Evolutionary conservation across 2,888 invertebrate genomes (phyloP), one percentile per base, ranked within the genome.

Genomic region (Lasioglossum leucozonium): DNA sequence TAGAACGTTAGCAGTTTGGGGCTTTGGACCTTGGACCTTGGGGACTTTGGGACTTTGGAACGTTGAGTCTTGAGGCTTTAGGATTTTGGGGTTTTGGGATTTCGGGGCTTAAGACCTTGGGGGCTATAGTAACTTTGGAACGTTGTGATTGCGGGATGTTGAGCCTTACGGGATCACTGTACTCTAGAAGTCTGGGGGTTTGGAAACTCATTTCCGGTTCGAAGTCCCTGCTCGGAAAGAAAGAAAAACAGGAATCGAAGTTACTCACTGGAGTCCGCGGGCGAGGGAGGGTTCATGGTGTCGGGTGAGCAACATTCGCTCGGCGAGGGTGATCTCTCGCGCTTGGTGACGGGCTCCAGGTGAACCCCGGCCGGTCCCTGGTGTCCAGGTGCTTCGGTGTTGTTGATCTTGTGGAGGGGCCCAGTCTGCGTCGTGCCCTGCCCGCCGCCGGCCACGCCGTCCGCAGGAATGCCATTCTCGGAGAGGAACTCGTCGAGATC

Each of bases 401-500:
- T 94, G 92, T 93, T 94, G 86, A 95, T 93, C 92, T 95, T 95
- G 92, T 95, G 95, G 89, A 95, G 90, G 85, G 94, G 95, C 81
- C 93, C 92, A 79, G 92, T 92, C 87, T 92, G 94, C 94, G 94
- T 95, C 84, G 93, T 89, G 86, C 92, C 91, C 80, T 94, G 94
- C 89, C 96, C 96, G 91, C 97, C 96, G 85, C 94, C 94, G 74
- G 96, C 96, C 94, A 97, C 95, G 0, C 96, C 97, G 95, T 98
- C 98, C 95, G 97, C 97, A 90, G 98, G 98, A 95, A 98, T 98
- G 93, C 98, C 98, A 95, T 99, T 99, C 96, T 99, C 99, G 94
- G 98, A 98, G 94, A 99, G 97, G 96, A 99, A 99, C 96, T 99
- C 99, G 96, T 99, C 99, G 96, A 99, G 96, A 96, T 99, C 99